Evolutionary conservation across 2,113 vertebrate species (phyloP), one percentile per base, ranked within the genome.

Genomic region (Hippocampus abdominalis): DNA sequence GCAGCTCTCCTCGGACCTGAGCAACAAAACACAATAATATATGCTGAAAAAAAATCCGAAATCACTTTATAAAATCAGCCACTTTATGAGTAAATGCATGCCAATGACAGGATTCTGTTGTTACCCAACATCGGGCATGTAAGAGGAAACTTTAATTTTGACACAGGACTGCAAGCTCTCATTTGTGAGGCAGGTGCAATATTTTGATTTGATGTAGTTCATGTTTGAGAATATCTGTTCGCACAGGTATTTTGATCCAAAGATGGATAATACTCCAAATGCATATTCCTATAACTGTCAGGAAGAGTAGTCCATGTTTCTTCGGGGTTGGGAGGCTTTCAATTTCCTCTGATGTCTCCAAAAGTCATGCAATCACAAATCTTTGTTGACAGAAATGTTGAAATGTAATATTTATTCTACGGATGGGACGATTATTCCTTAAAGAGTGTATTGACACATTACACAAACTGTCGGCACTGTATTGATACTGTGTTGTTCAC

Each of bases 221-320:
- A 11, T 8, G 40, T 42, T 42, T 42, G 40, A 42, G 40, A 42
- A 42, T 42, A 42, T 42, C 40, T 48, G 46, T 15, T 48, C 15
- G 4, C 46, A 48, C 4, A 15, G 4, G 15, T 18, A 48, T 48
- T 0, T 18, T 48, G 15, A 48, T 15, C 46, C 46, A 48, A 48
- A 48, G 46, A 48, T 48, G 46, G 46, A 48, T 16, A 48, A 18
- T 25, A 49, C 62, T 64, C 62, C 62, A 64, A 64, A 42, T 46
- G 62, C 62, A 64, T 64, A 46, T 48, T 25, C 39, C 8, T 10
- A 42, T 64, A 23, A 25, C 2, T 42, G 36, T 64, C 62, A 23
- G 62, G 39, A 42, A 66, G n/a, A 49, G 42, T n/a, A 48, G 15
- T 48, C 23, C 64, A 66, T 25, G 64, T 66, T 66, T 66, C n/a